Evolutionary conservation across 1,140 invertebrate species (phyloP).

Genomic region (Sycobia sp.): DNA sequence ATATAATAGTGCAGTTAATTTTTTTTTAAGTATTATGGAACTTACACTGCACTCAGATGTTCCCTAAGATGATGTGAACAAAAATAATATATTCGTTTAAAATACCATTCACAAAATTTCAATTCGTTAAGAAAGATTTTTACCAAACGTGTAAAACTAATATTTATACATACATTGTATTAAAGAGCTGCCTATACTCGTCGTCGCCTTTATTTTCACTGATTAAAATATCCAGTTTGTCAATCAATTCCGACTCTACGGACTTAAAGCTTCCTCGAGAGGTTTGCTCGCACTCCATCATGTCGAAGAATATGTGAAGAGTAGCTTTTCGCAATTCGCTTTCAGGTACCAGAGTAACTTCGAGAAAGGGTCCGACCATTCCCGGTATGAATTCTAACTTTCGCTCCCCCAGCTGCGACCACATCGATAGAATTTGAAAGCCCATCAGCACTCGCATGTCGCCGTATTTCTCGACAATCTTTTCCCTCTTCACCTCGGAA

Average conservation of each 20-base stretch:
- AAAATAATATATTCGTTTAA: slow-evolving; percentile 27
- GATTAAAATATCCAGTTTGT: slow-evolving; percentile 90
- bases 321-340: slow-evolving; percentile 86
- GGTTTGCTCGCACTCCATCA: slow-evolving; percentile 93
- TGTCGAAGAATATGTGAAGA: slow-evolving; percentile 93
- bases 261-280: slow-evolving; percentile 82
- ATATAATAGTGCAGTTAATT: slow-evolving; percentile 12
- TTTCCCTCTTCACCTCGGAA: slow-evolving; percentile 77
- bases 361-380: slow-evolving; percentile 92
- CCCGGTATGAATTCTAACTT: slow-evolving; percentile 90
- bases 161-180: slow-evolving; percentile 83
- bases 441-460: slow-evolving; percentile 93
- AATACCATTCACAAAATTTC: neutral
- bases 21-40: slow-evolving; percentile 45
- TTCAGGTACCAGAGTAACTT: slow-evolving; percentile 92
- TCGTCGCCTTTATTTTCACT: slow-evolving; percentile 93
- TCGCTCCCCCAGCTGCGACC: slow-evolving; percentile 84
- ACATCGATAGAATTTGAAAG: slow-evolving; percentile 92
- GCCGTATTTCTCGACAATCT: slow-evolving; percentile 80
- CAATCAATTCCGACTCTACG: slow-evolving; percentile 90
- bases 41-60: slow-evolving; percentile 89
- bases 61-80: slow-evolving; percentile 72
- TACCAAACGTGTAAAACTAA: neutral
- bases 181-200: slow-evolving; percentile 88
- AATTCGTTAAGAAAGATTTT: neutral